A percentile compares a stretch with the other conserved stretches of the same genome.
Conservation (phyloP, 2,113 vertebrate genomes). For the Leptocoma aspasia region DNA sequence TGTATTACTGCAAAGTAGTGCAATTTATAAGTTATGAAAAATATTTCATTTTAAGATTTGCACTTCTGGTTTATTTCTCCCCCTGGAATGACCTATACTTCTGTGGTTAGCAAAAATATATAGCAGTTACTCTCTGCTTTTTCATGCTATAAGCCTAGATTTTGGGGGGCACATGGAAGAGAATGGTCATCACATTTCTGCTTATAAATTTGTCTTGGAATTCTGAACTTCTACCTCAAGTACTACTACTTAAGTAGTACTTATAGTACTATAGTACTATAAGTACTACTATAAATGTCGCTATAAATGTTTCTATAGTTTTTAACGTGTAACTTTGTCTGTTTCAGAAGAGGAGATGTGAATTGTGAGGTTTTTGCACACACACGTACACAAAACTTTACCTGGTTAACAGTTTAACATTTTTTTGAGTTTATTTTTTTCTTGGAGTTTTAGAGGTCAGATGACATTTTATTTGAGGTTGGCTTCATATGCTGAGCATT, state of each 20-base stretch:
- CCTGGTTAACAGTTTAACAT: background rate
- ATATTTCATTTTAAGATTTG: background rate
- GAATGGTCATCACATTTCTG: background rate
- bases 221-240: background rate
- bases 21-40: background rate
- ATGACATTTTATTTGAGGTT: background rate
- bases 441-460: background rate
- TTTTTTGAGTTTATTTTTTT: background rate
- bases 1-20: background rate
- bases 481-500: background rate
- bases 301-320: background rate
- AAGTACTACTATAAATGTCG: background rate
- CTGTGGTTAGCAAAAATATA: background rate
- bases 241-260: too few species aligned
- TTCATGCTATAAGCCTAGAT: background rate
- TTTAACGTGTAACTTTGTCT: background rate
- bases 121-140: background rate
- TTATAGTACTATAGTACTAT: too few species aligned
- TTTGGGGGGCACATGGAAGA: rapidly evolving
- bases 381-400: background rate
- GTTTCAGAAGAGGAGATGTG: background rate
- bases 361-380: background rate
- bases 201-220: background rate
- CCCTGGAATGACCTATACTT: background rate
- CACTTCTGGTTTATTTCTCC: background rate